Evolutionary conservation across 1,140 invertebrate genomes (phyloP).

Genomic region (Pollicipes pollicipes): DNA sequence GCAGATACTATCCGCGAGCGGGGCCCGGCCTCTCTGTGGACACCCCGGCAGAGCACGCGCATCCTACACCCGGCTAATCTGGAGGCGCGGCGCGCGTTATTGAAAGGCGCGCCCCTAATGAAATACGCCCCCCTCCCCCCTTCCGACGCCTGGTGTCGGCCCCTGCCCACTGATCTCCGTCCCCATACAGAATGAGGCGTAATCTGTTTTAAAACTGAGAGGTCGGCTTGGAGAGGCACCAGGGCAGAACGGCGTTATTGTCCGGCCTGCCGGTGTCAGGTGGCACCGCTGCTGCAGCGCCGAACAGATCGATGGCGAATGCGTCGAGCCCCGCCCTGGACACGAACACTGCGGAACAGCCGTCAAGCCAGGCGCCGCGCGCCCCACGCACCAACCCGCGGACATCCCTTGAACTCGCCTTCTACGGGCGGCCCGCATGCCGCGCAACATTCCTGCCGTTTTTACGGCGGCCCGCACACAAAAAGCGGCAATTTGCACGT

Average conservation of each 20-base stretch:
- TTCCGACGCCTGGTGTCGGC: not conserved
- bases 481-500: not conserved
- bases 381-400: not conserved
- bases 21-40: not conserved
- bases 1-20: not conserved
- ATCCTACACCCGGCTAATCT: not conserved
- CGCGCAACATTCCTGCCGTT: too few species aligned
- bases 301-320: too few species aligned
- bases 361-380: not conserved
- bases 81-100: not conserved
- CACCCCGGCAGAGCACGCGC: not conserved
- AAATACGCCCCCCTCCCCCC: not conserved
- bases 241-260: not conserved
- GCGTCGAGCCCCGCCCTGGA: not conserved
- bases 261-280: not conserved
- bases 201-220: slow-evolving; percentile 2
- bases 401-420: too few species aligned
- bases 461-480: too few species aligned
- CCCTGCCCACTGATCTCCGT: not conserved
- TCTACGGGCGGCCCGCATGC: too few species aligned
- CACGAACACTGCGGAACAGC: not conserved
- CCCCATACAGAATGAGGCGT: not conserved
- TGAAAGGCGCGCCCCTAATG: not conserved
- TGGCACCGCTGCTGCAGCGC: not conserved
- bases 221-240: not conserved